These are phyloP conservation scores for Cryptotis parvus DNA, from an alignment of 2,113 vertebrate species.

Conservation along the genomic window DNA sequence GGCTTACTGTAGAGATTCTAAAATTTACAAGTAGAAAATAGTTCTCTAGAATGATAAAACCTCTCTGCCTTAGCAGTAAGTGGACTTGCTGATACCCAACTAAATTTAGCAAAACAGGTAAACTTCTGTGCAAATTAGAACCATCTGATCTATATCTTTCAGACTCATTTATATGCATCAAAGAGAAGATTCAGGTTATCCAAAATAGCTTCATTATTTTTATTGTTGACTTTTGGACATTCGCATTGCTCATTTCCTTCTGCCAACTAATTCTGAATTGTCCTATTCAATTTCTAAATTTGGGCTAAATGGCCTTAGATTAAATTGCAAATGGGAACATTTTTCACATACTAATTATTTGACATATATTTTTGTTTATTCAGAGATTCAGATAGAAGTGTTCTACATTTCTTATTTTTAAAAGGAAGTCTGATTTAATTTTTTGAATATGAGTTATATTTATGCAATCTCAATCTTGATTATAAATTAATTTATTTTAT, in stretches of 20 bases:
- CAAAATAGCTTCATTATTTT: neutral
- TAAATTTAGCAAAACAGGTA: conserved; percentile 10
- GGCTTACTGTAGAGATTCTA: neutral
- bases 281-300: conserved; percentile 14
- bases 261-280: conserved; percentile 41
- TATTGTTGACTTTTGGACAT: neutral
- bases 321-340: neutral
- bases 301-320: neutral
- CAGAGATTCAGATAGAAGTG: neutral
- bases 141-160: neutral
- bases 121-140: neutral
- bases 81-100: neutral
- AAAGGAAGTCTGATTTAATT: conserved; percentile 38
- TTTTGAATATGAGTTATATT: neutral
- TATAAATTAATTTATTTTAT: conserved; percentile 49
- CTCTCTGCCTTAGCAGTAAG: neutral
- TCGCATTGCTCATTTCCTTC: neutral
- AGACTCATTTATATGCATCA: neutral
- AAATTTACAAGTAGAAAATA: conserved; percentile 26
- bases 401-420: conserved; percentile 11
- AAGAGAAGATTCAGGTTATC: neutral
- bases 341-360: neutral
- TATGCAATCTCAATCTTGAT: conserved; percentile 35
- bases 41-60: neutral
- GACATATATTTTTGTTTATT: neutral